phyloP scores from a whole-genome alignment of 2,888 invertebrate genomes.

The Platerodrilus igneus region DNA sequence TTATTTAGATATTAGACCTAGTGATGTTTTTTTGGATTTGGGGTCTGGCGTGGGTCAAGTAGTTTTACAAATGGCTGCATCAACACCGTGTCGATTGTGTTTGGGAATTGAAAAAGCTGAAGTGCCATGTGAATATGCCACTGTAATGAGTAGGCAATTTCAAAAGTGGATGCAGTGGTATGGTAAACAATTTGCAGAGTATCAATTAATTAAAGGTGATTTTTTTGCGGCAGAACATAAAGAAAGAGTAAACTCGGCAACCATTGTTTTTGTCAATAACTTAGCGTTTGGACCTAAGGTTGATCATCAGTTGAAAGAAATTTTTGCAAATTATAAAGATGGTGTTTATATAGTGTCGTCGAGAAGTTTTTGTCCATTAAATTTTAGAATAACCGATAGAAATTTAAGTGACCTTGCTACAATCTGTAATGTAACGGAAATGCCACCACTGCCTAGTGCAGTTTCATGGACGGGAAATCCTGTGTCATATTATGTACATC shows the following conservation, averaged over 20 bases:
- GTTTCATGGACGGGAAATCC: conserved; percentile 99
- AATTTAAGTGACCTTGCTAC: conserved; percentile 97
- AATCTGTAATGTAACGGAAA: conserved; percentile 96
- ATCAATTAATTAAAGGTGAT: conserved; percentile 88
- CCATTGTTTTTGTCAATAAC: conserved; percentile 98
- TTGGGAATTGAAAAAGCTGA: conserved; percentile 97
- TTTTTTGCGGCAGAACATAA: conserved; percentile 88
- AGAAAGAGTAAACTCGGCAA: conserved; percentile 88
- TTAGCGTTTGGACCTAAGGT: conserved; percentile 98
- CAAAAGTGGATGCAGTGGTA: conserved; percentile 97
- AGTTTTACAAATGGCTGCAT: conserved; percentile 96
- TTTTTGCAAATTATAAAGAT: conserved; percentile 92
- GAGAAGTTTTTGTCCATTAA: conserved; percentile 97
- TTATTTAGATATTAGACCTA: conserved; percentile 83
- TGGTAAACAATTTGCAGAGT: conserved; percentile 91
- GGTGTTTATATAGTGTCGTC: conserved; percentile 96
- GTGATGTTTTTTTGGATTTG: conserved; percentile 96
- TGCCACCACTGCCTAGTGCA: conserved; percentile 90
- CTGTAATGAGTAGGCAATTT: conserved; percentile 87
- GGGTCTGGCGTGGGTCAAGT: conserved; percentile 99
- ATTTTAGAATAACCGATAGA: conserved; percentile 95
- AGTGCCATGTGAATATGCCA: conserved; percentile 90
- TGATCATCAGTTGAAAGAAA: conserved; percentile 91
- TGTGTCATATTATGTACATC: conserved; percentile 96
- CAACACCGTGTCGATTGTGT: conserved; percentile 85